These are phyloP conservation scores for Exocentrus adspersus DNA, from an alignment of 2,888 invertebrate species.

Conservation along the genomic window DNA sequence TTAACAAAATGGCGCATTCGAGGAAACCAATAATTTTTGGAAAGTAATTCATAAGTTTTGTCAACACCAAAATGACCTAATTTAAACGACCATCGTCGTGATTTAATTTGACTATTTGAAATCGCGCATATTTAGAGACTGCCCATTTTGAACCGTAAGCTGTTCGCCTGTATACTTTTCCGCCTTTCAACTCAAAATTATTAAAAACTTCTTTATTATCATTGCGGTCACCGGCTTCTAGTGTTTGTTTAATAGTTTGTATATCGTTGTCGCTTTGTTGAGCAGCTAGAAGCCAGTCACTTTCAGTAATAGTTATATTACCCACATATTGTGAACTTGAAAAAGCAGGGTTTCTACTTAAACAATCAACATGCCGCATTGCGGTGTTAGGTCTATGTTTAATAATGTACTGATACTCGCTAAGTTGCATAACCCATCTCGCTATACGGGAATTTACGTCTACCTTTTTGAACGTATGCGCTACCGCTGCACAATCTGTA, in stretches of 20 bases:
- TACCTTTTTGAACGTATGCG: conserved; percentile 28
- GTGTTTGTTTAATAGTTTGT: background rate
- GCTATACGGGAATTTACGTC: conserved; percentile 30
- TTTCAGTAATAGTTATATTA: conserved; percentile 19
- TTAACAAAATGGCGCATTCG: conserved; percentile 17
- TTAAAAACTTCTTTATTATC: conserved; percentile 7
- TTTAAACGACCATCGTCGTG: background rate
- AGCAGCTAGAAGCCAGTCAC: conserved; percentile 33
- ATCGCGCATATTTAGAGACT: background rate
- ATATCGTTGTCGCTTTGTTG: conserved; percentile 21
- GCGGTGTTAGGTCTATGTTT: conserved; percentile 14
- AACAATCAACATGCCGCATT: conserved; percentile 35
- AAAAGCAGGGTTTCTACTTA: conserved; percentile 31
- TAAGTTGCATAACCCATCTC: conserved; percentile 28
- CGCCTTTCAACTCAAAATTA: conserved; percentile 19
- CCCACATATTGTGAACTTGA: background rate
- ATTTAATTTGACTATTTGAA: conserved; percentile 1
- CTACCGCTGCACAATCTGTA: conserved; percentile 46
- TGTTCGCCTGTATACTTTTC: conserved; percentile 15
- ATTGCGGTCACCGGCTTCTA: background rate
- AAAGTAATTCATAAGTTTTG: conserved; percentile 20
- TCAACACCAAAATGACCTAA: conserved; percentile 1
- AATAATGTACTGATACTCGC: conserved; percentile 28
- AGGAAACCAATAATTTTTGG: conserved; percentile 30
- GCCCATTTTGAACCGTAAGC: background rate